Evolutionary conservation across 2,113 vertebrate genomes (phyloP).

Genomic region (Climacteris rufus): DNA sequence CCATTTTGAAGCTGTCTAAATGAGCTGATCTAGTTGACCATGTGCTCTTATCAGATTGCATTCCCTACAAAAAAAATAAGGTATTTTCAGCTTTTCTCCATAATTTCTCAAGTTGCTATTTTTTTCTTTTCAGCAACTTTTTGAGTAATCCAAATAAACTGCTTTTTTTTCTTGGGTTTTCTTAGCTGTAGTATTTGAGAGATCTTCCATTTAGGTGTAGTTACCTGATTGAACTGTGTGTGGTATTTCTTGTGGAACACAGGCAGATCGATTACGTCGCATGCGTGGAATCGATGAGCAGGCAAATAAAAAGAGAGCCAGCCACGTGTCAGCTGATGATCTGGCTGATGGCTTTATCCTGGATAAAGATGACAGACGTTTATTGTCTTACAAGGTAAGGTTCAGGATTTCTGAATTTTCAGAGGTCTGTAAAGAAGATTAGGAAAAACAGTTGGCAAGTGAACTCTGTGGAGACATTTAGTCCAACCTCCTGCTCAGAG

Average conservation of each 20-base stretch:
- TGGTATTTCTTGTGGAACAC: background rate
- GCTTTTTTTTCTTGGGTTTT: background rate
- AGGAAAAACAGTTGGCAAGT: background rate
- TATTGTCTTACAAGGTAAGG: constrained; percentile 84
- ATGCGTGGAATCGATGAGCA: constrained; percentile 82
- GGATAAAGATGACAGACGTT: constrained; percentile 79
- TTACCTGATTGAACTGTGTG: background rate
- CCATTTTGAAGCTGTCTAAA: background rate
- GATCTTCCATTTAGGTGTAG: background rate
- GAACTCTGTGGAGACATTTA: background rate
- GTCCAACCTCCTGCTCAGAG: background rate
- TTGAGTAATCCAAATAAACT: background rate
- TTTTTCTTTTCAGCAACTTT: background rate
- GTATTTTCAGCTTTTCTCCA: background rate
- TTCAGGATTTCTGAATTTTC: background rate
- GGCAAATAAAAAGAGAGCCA: constrained; percentile 33
- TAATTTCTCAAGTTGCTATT: background rate
- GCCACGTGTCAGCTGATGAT: constrained; percentile 88
- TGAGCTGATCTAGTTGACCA: background rate
- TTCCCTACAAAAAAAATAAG: background rate
- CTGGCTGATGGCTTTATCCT: constrained; percentile 89
- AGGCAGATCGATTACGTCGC: constrained; percentile 89
- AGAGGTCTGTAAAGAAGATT: background rate
- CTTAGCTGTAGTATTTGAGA: background rate
- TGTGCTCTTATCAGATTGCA: background rate